These are phyloP conservation scores for Arge pagana DNA, from an alignment of 2,888 invertebrate genomes.

Conservation along the genomic window DNA sequence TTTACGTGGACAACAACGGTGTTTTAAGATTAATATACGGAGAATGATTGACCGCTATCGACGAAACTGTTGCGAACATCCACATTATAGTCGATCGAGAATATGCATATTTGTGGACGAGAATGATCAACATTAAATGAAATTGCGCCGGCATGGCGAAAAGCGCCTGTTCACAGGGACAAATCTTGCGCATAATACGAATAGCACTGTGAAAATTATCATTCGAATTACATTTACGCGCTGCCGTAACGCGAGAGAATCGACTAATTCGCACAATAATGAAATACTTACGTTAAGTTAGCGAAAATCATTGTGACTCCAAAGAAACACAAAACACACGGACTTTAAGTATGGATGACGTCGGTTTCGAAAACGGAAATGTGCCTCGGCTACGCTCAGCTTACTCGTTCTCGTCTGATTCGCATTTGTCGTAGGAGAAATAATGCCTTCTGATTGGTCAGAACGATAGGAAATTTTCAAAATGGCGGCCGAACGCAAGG, in stretches of 20 bases:
- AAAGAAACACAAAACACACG: constrained; percentile 53
- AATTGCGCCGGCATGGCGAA: constrained; percentile 44
- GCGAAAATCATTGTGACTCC: constrained; percentile 53
- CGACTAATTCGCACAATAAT: background rate
- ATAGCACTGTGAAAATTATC: background rate
- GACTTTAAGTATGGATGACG: constrained; percentile 50
- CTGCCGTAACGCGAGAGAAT: background rate
- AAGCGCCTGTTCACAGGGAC: constrained; percentile 16
- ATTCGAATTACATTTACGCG: background rate
- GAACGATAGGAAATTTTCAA: constrained; percentile 12
- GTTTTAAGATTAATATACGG: constrained; percentile 5
- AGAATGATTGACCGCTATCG: too few relatives aligned
- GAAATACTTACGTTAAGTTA: constrained; percentile 51
- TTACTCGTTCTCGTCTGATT: constrained; percentile 17
- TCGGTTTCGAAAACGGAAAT: constrained; percentile 53
- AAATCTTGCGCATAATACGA: background rate
- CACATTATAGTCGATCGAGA: too few relatives aligned
- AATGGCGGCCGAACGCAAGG: constrained; percentile 22
- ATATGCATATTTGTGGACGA: background rate
- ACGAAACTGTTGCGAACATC: background rate
- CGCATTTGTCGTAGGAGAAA: background rate
- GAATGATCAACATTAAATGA: constrained; percentile 1
- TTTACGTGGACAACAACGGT: constrained; percentile 32
- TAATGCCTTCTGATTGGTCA: constrained; percentile 17
- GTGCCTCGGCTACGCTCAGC: constrained; percentile 37